A percentile compares a stretch with the other conserved stretches of the same genome.
Evolutionary conservation across 2,888 invertebrate species (phyloP).

Genomic region (Sepiola atlantica): DNA sequence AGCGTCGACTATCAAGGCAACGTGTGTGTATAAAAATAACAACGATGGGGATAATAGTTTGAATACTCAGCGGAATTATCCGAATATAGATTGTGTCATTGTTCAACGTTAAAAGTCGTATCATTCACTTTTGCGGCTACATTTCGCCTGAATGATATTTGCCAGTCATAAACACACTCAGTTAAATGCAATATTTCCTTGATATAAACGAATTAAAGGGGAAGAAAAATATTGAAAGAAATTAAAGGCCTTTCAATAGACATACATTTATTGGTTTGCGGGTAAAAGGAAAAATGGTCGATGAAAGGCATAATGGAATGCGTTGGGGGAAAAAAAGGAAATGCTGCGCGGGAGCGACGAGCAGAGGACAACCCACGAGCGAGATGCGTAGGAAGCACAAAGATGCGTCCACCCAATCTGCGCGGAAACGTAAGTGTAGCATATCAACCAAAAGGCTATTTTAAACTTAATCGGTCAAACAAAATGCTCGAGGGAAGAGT

Average conservation of each 20-base stretch:
- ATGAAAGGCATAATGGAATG: neutral
- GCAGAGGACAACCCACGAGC: neutral
- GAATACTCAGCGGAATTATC: no score
- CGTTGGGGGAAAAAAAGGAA: neutral
- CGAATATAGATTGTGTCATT: neutral
- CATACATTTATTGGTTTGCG: neutral
- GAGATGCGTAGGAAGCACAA: neutral
- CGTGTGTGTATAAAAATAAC: no score
- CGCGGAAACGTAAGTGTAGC: no score
- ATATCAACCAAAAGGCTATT: no score
- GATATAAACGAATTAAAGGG: neutral
- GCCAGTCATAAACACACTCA: neutral
- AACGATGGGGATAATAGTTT: no score
- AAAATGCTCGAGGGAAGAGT: no score
- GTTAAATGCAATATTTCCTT: neutral
- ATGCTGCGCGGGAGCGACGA: neutral
- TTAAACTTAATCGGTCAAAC: no score
- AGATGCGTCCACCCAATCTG: neutral
- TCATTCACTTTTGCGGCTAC: neutral
- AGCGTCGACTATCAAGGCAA: no score
- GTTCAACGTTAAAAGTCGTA: neutral
- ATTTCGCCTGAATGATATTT: neutral
- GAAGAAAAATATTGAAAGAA: neutral
- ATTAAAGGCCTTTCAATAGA: neutral
- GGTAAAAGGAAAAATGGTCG: neutral